Evolutionary conservation across 2,888 invertebrate species (phyloP), one percentile per base, ranked within the genome.

Genomic region (Chirona hameri): DNA sequence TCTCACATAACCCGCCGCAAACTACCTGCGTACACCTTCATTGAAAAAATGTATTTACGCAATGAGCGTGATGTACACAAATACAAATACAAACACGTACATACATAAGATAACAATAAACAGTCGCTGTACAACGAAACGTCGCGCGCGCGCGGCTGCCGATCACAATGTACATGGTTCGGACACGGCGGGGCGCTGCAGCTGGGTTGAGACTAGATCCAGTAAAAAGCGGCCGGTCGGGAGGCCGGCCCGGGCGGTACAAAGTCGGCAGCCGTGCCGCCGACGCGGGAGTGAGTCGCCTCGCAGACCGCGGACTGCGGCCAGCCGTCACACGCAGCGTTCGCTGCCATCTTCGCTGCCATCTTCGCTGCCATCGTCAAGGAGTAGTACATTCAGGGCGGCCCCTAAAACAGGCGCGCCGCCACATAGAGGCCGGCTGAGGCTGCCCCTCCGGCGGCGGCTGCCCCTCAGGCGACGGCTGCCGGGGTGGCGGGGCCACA

Each of bases 51-150:
- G 76, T 76, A 76, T 76, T 76, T 46, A 76, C 76, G 46, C 76
- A 39, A 76, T 76, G 76, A 76, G 76, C 76, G 76, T 18, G 76
- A 76, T 76, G 39, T 76, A 46, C 76, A 76, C 76, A 76, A 76
- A 76, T 76, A 76, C 76, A 76, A 76, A 76, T 76, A 76, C 76
- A 76, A 76, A 76, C 76, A 76, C 76, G 39, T 76, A 76, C 76
- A 46, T 76, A 76, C 76, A 76, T 39, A 46, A 72, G 1, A 76
- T 76, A 76, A 46, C 39, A 76, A 76, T 76, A 18, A 76, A 76
- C 46, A 46, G 39, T 24, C 39, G 21, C 31, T 72, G 31, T 72
- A 72, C 72, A 31, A 31, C 31, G 31, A 18, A 15, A 39, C 21
- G 72, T 15, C 72, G 31, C 27, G 39, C 57, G 24, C 52, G 60